Evolutionary conservation across 2,888 invertebrate genomes (phyloP).

Genomic region (Hypomecis atomaria): DNA sequence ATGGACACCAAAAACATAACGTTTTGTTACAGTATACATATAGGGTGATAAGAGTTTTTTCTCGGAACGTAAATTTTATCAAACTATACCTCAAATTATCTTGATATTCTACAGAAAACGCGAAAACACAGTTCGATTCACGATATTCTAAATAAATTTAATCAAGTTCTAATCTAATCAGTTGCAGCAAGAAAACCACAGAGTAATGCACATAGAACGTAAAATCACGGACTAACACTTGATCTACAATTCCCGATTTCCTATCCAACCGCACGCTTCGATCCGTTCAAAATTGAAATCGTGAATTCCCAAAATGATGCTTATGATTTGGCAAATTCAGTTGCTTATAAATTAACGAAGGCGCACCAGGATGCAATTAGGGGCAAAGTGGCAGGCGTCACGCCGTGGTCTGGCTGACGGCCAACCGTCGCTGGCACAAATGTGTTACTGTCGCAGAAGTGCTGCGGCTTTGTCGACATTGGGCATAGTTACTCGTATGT

Average conservation of each 20-base stretch:
- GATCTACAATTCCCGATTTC: neutral
- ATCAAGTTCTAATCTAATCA: no score
- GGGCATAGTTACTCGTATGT: neutral
- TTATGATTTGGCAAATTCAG: slow-evolving; percentile 32
- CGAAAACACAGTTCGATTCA: no score
- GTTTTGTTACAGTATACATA: no score
- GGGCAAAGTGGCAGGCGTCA: slow-evolving; percentile 52
- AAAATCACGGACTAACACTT: neutral
- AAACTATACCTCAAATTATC: no score
- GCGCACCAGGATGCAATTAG: slow-evolving; percentile 59
- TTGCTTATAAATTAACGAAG: slow-evolving; percentile 41
- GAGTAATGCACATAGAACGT: no score
- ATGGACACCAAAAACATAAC: no score
- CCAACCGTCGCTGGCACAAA: slow-evolving; percentile 44
- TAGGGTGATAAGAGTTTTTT: no score
- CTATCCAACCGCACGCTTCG: neutral
- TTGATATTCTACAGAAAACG: no score
- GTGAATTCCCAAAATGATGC: slow-evolving; percentile 6
- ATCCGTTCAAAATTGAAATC: slow-evolving; percentile 7
- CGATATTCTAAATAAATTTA: no score
- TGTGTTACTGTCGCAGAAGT: slow-evolving; percentile 15
- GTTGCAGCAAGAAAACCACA: no score
- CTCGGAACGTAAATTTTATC: no score
- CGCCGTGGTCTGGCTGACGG: slow-evolving; percentile 51
- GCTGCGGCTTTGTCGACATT: slow-evolving; percentile 6